Evolutionary conservation across 1,140 invertebrate species (phyloP), one percentile per base, ranked within the genome.

Genomic region (Nymphalis io): DNA sequence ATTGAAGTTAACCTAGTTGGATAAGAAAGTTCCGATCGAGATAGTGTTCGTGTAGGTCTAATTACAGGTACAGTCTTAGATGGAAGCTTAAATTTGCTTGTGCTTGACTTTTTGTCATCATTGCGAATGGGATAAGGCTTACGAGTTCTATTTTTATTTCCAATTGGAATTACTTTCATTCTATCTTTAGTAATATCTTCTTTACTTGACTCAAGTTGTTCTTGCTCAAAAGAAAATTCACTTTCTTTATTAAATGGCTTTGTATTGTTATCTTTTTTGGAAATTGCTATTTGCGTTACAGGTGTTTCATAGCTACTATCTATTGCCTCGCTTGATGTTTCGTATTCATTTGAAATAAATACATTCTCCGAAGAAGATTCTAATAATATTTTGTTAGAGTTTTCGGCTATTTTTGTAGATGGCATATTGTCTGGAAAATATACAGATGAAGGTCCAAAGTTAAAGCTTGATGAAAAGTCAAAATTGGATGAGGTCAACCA

Each of bases 401-500:
- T 46, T 48, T 82, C 72, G 18, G 68, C 57, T 53, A 60, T 61
- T 62, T 70, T 78, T 6, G 80, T 72, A 38, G 81, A 55, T 66
- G 72, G 60, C 27, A 72, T 51, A 21, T 63, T 62, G 65, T 78
- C 78, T 44, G 85, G 82, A 64, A 80, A 83, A 57, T 83, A 78
- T 53, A 87, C 72, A 33, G 83, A 79, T 20, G 85, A 83, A 78
- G 83, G 68, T 39, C 63, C 79, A 78, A 89, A 89, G 65, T 86
- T 87, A 60, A 88, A 86, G 57, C 81, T 85, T 38, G 88, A 89
- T 38, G 88, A 84, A 68, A 90, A 91, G 53, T 85, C 89, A 51
- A 90, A 60, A 27, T 83, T 83, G 23, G 87, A 88, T 48, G 88
- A 90, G 27, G 87, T 90, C 48, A 91, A 64, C 89, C 89, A 91